Conservation (phyloP, 1,140 invertebrate species). For the Dryas iulia region DNA sequence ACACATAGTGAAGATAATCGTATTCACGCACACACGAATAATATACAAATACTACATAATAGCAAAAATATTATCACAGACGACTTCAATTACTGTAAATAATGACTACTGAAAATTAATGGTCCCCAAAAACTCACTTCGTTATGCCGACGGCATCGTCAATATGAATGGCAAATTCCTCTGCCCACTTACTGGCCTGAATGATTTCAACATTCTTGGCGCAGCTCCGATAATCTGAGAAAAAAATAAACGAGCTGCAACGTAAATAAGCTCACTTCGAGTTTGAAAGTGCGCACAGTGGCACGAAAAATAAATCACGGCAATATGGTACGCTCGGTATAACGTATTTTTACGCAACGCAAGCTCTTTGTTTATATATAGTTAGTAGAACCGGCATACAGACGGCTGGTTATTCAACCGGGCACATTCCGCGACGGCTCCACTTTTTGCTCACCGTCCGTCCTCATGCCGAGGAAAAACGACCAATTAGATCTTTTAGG, state of each 20-base stretch:
- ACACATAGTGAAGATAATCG: neutral
- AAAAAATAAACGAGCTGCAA: conserved; percentile 72
- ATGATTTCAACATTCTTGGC: conserved; percentile 80
- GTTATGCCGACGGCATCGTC: conserved; percentile 47
- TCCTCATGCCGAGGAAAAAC: conserved; percentile 61
- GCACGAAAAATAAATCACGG: conserved; percentile 71
- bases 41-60: neutral
- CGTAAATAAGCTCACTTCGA: conserved; percentile 69
- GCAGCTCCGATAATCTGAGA: conserved; percentile 72
- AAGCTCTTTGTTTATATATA: conserved; percentile 73
- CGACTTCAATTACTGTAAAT: neutral
- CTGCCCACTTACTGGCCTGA: conserved; percentile 76
- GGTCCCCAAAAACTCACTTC: conserved; percentile 35
- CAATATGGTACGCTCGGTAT: conserved; percentile 62
- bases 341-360: conserved; percentile 77
- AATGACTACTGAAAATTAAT: conserved; percentile 5
- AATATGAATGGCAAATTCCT: conserved; percentile 77
- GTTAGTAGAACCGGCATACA: conserved; percentile 58
- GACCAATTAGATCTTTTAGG: conserved; percentile 75
- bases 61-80: conserved; percentile 1
- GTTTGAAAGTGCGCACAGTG: conserved; percentile 64
- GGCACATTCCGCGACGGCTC: conserved; percentile 72
- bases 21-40: neutral
- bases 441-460: conserved; percentile 70
- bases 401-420: conserved; percentile 77